These are phyloP conservation scores for Tenthredo scrophulariae DNA, from an alignment of 2,888 invertebrate genomes.

Conservation along the genomic window DNA sequence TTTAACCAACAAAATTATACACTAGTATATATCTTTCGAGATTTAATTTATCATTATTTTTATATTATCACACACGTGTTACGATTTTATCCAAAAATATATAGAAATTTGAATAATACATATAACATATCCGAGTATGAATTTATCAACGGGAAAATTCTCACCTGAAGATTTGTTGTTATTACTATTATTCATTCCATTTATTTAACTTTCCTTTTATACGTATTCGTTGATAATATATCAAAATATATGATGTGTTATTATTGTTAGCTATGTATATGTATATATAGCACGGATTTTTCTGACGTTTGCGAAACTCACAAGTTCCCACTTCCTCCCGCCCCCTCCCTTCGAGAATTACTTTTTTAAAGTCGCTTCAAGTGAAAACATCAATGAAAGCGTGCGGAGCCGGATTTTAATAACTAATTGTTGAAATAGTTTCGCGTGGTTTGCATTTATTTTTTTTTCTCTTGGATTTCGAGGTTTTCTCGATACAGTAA, in stretches of 20 bases:
- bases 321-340: background rate
- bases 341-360: background rate
- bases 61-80: background rate
- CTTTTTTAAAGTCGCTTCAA: background rate
- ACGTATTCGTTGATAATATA: background rate
- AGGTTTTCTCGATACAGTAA: too few relatives aligned
- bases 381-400: background rate
- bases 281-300: background rate
- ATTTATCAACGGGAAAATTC: too few relatives aligned
- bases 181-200: background rate
- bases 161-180: too few relatives aligned
- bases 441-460: background rate
- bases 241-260: background rate
- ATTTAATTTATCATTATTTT: too few relatives aligned
- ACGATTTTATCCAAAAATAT: background rate
- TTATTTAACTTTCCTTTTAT: background rate
- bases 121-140: background rate
- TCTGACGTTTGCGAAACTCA: background rate
- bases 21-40: too few relatives aligned
- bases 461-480: background rate
- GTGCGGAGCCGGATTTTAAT: background rate
- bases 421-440: background rate
- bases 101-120: background rate
- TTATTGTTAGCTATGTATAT: background rate
- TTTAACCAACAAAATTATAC: slow-evolving; percentile 2